These are phyloP conservation scores for Felis chaus DNA, from an alignment of 2,113 vertebrate species.

Conservation along the genomic window DNA sequence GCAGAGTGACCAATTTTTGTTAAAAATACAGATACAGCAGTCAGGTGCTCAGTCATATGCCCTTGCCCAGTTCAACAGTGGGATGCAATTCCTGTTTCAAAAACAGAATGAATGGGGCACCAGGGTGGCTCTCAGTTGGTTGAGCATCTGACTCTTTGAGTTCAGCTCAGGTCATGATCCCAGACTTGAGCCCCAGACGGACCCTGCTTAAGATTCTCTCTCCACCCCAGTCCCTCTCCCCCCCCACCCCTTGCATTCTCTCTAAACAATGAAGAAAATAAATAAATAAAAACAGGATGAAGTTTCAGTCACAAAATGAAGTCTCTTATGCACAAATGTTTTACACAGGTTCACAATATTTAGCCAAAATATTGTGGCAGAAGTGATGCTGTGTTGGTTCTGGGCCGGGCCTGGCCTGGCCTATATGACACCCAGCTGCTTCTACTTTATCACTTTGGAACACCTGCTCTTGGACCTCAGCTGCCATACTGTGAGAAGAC, in stretches of 20 bases:
- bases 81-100: not conserved
- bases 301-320: not conserved
- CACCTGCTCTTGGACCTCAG: not conserved
- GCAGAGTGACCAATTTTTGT: not conserved
- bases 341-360: not conserved
- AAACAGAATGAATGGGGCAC: not conserved
- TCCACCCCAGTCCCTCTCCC: too few relatives aligned
- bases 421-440: not conserved
- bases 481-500: not conserved
- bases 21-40: not conserved
- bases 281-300: not conserved
- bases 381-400: not conserved
- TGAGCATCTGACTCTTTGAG: too few relatives aligned
- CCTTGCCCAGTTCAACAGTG: not conserved
- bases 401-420: not conserved
- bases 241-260: too few relatives aligned
- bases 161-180: too few relatives aligned
- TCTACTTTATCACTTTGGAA: not conserved
- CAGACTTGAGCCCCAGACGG: too few relatives aligned
- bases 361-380: not conserved
- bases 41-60: not conserved
- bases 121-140: too few relatives aligned
- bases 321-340: not conserved
- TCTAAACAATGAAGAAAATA: too few relatives aligned
- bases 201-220: too few relatives aligned